A percentile compares a stretch with the other conserved stretches of the same genome.
phyloP scores from a whole-genome alignment of 92 coral and sea anemone species.

The Meandrina meandrites region DNA sequence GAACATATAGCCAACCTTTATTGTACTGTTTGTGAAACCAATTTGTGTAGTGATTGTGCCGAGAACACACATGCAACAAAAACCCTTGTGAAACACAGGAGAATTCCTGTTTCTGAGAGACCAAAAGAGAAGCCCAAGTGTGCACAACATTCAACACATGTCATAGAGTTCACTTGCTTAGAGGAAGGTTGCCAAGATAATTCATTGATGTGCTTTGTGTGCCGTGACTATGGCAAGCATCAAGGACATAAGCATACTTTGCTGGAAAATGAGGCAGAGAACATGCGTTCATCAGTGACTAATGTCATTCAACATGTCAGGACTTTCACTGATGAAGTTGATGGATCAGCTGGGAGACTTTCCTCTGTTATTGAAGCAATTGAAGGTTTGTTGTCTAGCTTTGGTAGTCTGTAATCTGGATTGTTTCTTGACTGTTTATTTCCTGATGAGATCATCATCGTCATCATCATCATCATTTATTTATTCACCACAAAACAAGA shows the following conservation, averaged over 20 bases:
- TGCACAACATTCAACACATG: slow-evolving; percentile 82
- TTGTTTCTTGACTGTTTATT: no score
- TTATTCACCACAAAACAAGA: no score
- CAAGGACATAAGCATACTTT: slow-evolving; percentile 96
- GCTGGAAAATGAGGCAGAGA: slow-evolving; percentile 91
- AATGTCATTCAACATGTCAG: slow-evolving; percentile 95
- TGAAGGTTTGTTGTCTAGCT: slow-evolving; percentile 76
- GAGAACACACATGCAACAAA: slow-evolving; percentile 95
- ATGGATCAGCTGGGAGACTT: slow-evolving; percentile 84
- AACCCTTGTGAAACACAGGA: slow-evolving; percentile 85
- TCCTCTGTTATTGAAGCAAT: slow-evolving; percentile 90
- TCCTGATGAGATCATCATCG: no score
- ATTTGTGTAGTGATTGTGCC: slow-evolving; percentile 82
- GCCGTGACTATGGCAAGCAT: slow-evolving; percentile 97
- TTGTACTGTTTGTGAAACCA: slow-evolving; percentile 91
- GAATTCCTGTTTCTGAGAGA: slow-evolving; percentile 93
- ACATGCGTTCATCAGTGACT: slow-evolving; percentile 85
- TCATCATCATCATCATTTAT: no score
- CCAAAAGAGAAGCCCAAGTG: slow-evolving; percentile 94
- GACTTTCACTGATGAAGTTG: slow-evolving; percentile 90
- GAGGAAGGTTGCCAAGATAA: slow-evolving; percentile 90
- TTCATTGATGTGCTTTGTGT: slow-evolving; percentile 95
- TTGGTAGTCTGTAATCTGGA: no score
- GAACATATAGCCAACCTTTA: slow-evolving; percentile 87
- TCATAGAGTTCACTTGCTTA: slow-evolving; percentile 94